Evolutionary conservation across 2,888 invertebrate genomes (phyloP).

Genomic region (Apocheima hispidaria): DNA sequence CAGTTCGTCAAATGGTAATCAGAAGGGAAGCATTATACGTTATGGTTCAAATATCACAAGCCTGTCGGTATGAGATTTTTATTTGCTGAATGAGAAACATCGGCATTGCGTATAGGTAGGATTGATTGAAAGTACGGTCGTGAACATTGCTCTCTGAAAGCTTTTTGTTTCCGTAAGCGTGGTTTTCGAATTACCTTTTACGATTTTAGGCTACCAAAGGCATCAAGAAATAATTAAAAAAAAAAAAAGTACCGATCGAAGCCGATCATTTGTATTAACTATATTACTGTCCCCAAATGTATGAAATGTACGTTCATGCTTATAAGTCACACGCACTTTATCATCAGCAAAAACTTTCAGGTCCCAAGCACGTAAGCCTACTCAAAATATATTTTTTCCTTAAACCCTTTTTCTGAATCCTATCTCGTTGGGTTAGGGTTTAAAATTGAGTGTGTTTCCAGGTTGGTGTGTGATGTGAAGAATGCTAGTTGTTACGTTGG

Average conservation of each 20-base stretch:
- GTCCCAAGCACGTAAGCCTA: conserved; percentile 66
- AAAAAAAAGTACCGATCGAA: neutral
- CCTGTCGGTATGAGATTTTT: conserved; percentile 64
- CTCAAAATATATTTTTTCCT: conserved; percentile 65
- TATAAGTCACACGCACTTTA: conserved; percentile 51
- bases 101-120: conserved; percentile 55
- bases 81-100: conserved; percentile 69
- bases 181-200: conserved; percentile 17
- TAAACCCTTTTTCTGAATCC: conserved; percentile 36
- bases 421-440: conserved; percentile 45
- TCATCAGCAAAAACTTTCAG: conserved; percentile 62
- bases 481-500: conserved; percentile 66
- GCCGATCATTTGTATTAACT: neutral
- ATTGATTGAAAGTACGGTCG: conserved; percentile 51
- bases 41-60: conserved; percentile 84
- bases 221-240: no score
- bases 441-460: conserved; percentile 51
- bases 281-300: conserved; percentile 2
- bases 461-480: conserved; percentile 66
- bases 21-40: conserved; percentile 76
- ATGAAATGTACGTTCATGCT: no score
- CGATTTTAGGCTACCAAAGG: conserved; percentile 16
- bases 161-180: conserved; percentile 23
- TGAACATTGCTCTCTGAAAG: conserved; percentile 33
- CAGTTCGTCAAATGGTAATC: conserved; percentile 83